Conservation (phyloP, 92 coral and sea anemone species). For the Diadumene lineata region DNA sequence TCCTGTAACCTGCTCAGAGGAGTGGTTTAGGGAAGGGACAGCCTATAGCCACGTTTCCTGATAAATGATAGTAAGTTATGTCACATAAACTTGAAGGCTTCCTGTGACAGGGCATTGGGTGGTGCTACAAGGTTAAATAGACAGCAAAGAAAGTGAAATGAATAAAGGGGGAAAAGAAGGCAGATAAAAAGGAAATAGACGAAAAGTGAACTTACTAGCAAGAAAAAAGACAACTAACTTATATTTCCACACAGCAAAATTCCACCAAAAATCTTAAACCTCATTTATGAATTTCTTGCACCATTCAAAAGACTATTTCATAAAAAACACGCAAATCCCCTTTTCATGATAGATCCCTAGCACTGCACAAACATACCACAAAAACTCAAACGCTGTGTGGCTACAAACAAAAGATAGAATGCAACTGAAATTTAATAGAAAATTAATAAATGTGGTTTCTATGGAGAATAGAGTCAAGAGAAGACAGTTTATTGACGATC, state of each 20-base stretch:
- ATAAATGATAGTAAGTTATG: not conserved
- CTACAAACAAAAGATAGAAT: not conserved
- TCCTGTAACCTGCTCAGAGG: too few species aligned
- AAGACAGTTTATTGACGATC: not conserved
- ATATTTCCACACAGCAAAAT: not conserved
- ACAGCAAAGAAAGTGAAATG: not conserved
- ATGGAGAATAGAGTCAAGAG: not conserved
- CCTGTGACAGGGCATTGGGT: not conserved
- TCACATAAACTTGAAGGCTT: not conserved
- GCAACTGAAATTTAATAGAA: not conserved
- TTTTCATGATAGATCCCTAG: too few species aligned
- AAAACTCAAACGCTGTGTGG: not conserved
- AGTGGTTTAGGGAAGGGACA: too few species aligned
- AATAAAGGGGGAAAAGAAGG: constrained; percentile 2
- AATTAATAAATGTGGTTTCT: not conserved
- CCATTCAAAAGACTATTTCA: too few species aligned
- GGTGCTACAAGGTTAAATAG: not conserved
- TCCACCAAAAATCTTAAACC: not conserved
- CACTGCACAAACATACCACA: not conserved
- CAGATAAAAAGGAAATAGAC: constrained; percentile 1
- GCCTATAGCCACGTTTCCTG: too few species aligned
- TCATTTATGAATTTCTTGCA: not conserved
- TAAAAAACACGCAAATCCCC: too few species aligned
- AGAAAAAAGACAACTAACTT: not conserved
- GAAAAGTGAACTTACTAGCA: not conserved